Conservation (phyloP, 2,113 vertebrate species). For the Myanophis thanlyinensis region DNA sequence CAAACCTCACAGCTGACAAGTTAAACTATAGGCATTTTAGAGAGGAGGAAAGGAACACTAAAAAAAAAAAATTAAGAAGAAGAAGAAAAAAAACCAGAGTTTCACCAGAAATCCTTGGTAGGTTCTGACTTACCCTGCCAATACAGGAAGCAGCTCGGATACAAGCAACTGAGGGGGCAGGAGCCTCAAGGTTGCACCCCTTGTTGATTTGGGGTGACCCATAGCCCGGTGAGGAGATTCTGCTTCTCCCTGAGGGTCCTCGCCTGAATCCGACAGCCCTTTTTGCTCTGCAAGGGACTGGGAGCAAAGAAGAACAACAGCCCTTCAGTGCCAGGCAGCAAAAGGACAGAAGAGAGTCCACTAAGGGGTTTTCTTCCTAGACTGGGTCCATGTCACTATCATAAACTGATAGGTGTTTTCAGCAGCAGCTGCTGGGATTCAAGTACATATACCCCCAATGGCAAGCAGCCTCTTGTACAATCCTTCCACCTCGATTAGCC, state of each 20-base stretch:
- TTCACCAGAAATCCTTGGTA: conserved; percentile 41
- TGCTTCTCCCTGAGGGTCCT: conserved; percentile 71
- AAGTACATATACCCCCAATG: not conserved
- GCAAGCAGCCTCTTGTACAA: not conserved
- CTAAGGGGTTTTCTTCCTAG: not conserved
- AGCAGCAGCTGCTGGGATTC: not conserved
- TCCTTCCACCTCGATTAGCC: not conserved
- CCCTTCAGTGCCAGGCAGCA: conserved; percentile 68
- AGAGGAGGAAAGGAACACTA: not conserved
- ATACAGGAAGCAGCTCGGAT: conserved; percentile 63
- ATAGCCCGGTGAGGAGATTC: conserved; percentile 59
- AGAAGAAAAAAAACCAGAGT: not conserved
- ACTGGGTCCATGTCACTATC: not conserved
- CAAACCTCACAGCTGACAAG: not conserved
- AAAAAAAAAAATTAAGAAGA: not conserved
- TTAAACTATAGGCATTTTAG: not conserved
- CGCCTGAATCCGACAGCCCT: conserved; percentile 70
- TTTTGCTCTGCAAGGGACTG: conserved; percentile 78
- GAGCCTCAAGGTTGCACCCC: conserved; percentile 63
- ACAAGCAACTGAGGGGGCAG: conserved; percentile 66
- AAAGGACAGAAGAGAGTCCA: not conserved
- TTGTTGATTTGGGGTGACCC: conserved; percentile 63
- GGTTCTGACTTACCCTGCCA: conserved; percentile 71
- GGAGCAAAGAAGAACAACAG: conserved; percentile 75
- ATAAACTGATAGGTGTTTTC: not conserved